Conservation (phyloP, 2,113 vertebrate genomes). For the Sialia sialis region DNA sequence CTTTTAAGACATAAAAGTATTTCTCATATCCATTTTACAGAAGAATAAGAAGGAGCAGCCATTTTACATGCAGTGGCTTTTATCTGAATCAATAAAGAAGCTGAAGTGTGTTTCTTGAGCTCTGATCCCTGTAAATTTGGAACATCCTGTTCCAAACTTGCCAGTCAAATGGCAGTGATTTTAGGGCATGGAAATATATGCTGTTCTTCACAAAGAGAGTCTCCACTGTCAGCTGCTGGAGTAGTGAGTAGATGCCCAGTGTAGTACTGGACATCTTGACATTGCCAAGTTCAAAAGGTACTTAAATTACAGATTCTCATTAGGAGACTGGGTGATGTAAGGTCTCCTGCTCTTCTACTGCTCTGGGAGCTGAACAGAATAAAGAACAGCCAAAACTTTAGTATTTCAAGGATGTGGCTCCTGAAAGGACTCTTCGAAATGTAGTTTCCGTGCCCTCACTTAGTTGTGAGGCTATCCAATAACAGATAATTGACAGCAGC, state of each 20-base stretch:
- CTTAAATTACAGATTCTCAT: background rate
- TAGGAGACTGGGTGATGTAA: background rate
- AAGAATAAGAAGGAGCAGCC: background rate
- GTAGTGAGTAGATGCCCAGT: background rate
- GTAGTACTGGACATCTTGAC: background rate
- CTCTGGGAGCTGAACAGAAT: background rate
- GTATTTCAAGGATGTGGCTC: background rate
- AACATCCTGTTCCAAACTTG: background rate
- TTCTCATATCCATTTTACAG: background rate
- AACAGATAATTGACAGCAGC: background rate
- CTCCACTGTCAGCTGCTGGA: background rate
- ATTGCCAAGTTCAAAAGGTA: background rate
- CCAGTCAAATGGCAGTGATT: background rate
- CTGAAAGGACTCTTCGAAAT: background rate
- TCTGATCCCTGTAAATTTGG: background rate
- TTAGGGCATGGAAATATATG: background rate
- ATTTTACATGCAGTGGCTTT: background rate
- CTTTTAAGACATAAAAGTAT: background rate
- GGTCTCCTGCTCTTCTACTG: background rate
- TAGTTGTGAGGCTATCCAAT: background rate
- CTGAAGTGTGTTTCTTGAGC: background rate
- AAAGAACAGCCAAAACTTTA: background rate
- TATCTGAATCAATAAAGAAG: background rate
- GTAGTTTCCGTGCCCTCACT: background rate
- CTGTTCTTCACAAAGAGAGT: background rate